phyloP scores from a whole-genome alignment of 2,797 vertebrate species.

The Austrolebias charrua region DNA sequence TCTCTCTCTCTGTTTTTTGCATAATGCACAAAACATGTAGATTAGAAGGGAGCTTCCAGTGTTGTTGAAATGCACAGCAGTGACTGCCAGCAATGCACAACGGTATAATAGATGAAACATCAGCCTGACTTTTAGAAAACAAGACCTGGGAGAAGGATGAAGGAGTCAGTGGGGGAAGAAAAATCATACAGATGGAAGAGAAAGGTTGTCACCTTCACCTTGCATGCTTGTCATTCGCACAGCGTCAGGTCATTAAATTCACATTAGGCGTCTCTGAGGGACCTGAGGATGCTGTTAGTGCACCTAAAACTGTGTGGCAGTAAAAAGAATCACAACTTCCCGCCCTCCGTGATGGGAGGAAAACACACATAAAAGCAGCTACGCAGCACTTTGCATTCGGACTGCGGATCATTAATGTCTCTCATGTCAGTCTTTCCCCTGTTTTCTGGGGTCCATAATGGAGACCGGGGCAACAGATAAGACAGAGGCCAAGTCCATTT shows the following conservation, averaged over 20 bases:
- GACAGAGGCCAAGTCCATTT: slow-evolving; percentile 85
- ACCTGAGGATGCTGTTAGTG: slow-evolving; percentile 89
- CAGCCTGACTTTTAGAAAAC: slow-evolving; percentile 50
- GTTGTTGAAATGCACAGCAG: slow-evolving; percentile 34
- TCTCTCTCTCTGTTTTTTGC: slow-evolving; percentile 9
- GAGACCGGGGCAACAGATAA: slow-evolving; percentile 74
- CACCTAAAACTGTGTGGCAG: slow-evolving; percentile 93
- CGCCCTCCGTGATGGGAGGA: slow-evolving; percentile 40
- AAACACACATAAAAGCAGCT: slow-evolving; percentile 82
- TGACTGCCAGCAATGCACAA: slow-evolving; percentile 17
- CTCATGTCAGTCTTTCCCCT: slow-evolving; percentile 73
- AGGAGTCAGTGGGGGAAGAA: slow-evolving; percentile 50
- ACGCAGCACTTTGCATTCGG: slow-evolving; percentile 90
- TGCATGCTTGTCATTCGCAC: slow-evolving; percentile 90
- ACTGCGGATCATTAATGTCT: slow-evolving; percentile 91
- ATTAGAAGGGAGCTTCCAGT: slow-evolving; percentile 36
- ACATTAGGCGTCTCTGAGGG: slow-evolving; percentile 94
- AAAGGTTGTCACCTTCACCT: slow-evolving; percentile 97
- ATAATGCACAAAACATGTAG: slow-evolving; percentile 44
- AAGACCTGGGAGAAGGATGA: slow-evolving; percentile 31
- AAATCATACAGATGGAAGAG: slow-evolving; percentile 81
- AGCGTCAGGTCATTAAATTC: slow-evolving; percentile 98
- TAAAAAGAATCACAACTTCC: slow-evolving; percentile 66
- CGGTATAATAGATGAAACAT: slow-evolving; percentile 52
- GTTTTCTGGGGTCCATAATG: slow-evolving; percentile 86